phyloP scores from a whole-genome alignment of 2,113 vertebrate species.

The Actenoides hombroni region DNA sequence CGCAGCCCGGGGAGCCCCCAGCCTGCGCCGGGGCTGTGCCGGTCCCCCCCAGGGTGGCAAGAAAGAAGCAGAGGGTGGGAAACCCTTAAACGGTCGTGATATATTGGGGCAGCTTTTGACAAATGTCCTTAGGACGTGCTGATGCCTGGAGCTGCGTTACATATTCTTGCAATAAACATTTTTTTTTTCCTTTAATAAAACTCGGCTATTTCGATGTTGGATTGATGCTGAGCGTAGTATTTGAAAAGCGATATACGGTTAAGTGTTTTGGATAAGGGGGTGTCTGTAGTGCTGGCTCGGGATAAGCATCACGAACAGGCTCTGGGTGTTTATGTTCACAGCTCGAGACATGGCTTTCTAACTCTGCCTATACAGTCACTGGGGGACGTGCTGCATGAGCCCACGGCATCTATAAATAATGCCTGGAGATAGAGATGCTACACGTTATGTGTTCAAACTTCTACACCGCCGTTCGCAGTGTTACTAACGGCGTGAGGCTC shows the following conservation, averaged over 20 bases:
- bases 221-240: neutral
- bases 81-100: rapidly evolving
- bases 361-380: rapidly evolving
- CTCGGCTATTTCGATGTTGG: rapidly evolving
- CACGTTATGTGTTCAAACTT: rapidly evolving
- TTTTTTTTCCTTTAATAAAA: neutral
- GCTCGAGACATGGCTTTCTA: neutral
- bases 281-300: neutral
- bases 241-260: rapidly evolving
- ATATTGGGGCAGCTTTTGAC: rapidly evolving
- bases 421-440: neutral
- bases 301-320: neutral
- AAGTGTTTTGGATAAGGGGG: neutral
- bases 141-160: neutral
- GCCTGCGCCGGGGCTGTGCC: neutral
- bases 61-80: neutral
- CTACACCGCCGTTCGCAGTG: neutral
- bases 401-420: neutral
- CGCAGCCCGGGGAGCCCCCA: neutral
- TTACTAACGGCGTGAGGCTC: neutral
- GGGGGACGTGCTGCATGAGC: neutral
- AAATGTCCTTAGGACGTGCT: neutral
- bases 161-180: neutral
- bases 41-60: neutral
- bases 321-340: rapidly evolving